A percentile compares a stretch with the other conserved stretches of the same genome.
These are phyloP conservation scores for Ctenicera cuprea DNA, from an alignment of 2,888 invertebrate species.

Conservation along the genomic window DNA sequence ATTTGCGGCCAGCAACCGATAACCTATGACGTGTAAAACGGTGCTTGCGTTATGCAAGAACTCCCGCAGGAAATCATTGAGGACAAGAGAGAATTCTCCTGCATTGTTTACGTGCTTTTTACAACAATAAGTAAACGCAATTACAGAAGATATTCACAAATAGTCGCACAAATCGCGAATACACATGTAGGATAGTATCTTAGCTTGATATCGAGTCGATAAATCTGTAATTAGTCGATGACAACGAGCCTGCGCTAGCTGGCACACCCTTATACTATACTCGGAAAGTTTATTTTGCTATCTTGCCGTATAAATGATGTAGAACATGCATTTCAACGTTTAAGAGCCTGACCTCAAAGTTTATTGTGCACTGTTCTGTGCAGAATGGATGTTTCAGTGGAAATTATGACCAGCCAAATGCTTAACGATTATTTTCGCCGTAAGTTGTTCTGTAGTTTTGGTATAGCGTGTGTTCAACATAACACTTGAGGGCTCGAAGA, in stretches of 20 bases:
- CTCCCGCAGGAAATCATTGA: background rate
- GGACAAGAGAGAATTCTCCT: background rate
- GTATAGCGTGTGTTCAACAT: conserved; percentile 26
- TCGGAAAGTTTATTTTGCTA: conserved; percentile 52
- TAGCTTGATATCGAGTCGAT: conserved; percentile 54
- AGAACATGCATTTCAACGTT: conserved; percentile 53
- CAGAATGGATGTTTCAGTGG: conserved; percentile 47
- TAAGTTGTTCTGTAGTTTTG: conserved; percentile 27
- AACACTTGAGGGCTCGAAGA: background rate
- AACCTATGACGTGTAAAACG: conserved; percentile 31
- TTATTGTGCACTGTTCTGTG: conserved; percentile 46
- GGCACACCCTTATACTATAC: conserved; percentile 55
- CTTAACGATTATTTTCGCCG: conserved; percentile 48
- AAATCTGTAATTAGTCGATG: conserved; percentile 61
- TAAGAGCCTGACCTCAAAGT: conserved; percentile 49
- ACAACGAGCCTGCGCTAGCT: conserved; percentile 56
- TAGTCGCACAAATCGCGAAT: conserved; percentile 48
- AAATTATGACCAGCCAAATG: conserved; percentile 49
- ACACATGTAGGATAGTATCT: conserved; percentile 52
- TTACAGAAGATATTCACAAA: conserved; percentile 47
- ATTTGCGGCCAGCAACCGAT: conserved; percentile 30
- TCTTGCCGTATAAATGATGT: conserved; percentile 52
- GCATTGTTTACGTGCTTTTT: conserved; percentile 31
- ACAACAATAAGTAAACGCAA: conserved; percentile 37
- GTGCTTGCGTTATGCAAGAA: background rate